phyloP scores from a whole-genome alignment of 2,113 vertebrate genomes.

The Percina caprodes region DNA sequence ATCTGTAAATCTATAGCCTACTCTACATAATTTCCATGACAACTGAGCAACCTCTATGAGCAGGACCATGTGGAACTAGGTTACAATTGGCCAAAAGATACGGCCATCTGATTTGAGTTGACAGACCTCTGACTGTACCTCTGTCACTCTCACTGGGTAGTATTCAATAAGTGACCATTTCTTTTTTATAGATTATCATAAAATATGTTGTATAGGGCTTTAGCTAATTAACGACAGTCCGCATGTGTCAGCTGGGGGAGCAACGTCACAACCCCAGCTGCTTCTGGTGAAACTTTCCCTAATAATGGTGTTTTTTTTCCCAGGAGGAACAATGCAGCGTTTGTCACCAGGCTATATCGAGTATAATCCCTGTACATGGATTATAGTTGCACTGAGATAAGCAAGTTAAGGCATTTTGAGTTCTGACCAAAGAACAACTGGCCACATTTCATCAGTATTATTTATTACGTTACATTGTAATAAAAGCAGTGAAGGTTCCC shows the following conservation, averaged over 20 bases:
- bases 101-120: not conserved
- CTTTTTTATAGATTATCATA: not conserved
- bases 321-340: constrained; percentile 67
- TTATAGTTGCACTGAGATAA: constrained; percentile 61
- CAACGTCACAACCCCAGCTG: constrained; percentile 33
- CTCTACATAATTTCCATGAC: too few relatives aligned
- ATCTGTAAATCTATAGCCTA: too few relatives aligned
- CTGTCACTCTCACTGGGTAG: not conserved
- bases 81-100: too few relatives aligned
- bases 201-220: not conserved
- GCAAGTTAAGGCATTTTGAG: constrained; percentile 42
- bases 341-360: constrained; percentile 60
- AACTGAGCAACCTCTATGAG: too few relatives aligned
- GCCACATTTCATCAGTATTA: constrained; percentile 22
- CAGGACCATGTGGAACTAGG: too few relatives aligned
- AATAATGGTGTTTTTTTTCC: constrained; percentile 48
- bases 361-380: constrained; percentile 72
- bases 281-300: constrained; percentile 25
- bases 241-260: not conserved
- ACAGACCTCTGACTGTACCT: not conserved
- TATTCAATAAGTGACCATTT: not conserved
- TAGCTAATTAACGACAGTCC: constrained; percentile 2
- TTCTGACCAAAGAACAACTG: constrained; percentile 38
- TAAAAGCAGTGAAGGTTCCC: not conserved
- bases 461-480: constrained; percentile 16